Base-by-base conservation (phyloP, 2,113 vertebrate genomes). In the Myanophis thanlyinensis region DNA sequence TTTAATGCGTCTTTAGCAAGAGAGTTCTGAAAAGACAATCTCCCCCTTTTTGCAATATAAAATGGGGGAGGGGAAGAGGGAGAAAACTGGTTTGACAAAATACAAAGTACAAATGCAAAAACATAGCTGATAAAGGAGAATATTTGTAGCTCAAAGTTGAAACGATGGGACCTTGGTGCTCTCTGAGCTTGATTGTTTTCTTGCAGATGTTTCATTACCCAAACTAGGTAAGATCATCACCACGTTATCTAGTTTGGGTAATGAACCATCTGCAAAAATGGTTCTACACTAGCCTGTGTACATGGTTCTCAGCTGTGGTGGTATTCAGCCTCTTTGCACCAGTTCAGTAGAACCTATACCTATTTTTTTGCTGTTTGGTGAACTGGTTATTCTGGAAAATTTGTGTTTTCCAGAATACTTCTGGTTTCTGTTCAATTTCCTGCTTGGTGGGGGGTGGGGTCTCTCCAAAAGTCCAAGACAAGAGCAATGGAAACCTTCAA, bases 1-100 rank as follows among this genome's bases (percentile, higher is more conserved):
- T 94, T 94, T 95, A 96, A 84, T 91, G 35, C 96, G 93, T 95
- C 91, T 91, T 94, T 95, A 93, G 88, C 90, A 93, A 92, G 56
- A 90, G 87, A 92, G 88, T 87, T 94, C 95, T 95, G 93, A 94
- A 96, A 95, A 96, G 94, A 90, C n/a, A 56, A 13, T 94, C 44
- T 11, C 30, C 93, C 90, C 73, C 89, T 85, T 96, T 95, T 95
- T 47, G 93, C 88, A 91, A 93, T 95, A 95, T 96, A 95, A 93
- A 0, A 0, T 0, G 52, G 15, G 27, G 12, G 59, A 12, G 93
- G 73, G 91, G 94, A 90, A 1, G 23, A 27, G 30, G 59, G 12
- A 67, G 59, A 67, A 67, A 67, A 27, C 85, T 48, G 22, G 11
- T 30, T 48, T 47, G 85, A 49, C 51, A 23, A 54, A 13, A 11